phyloP scores from a whole-genome alignment of 1,140 invertebrate species.

The Caenorhabditis tropicalis region DNA sequence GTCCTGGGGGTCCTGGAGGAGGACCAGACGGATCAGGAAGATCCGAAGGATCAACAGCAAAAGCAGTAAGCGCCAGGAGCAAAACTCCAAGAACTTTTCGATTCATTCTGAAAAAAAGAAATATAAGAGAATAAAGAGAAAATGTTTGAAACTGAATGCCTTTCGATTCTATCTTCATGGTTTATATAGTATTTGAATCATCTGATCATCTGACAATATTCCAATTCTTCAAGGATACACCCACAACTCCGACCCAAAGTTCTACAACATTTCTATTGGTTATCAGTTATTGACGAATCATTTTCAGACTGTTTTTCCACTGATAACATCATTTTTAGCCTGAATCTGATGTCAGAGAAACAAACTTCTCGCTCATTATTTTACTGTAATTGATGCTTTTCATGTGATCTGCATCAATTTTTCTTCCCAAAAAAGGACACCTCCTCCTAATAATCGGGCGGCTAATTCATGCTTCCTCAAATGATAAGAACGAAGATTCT shows the following conservation, averaged over 20 bases:
- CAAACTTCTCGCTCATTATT: neutral
- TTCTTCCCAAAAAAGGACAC: neutral
- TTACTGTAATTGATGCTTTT: neutral
- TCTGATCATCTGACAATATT: neutral
- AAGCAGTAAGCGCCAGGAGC: neutral
- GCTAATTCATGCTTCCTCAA: no score
- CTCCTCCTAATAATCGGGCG: no score
- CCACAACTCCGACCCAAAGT: constrained; percentile 16
- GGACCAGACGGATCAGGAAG: neutral
- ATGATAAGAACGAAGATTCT: neutral
- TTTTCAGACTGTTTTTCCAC: constrained; percentile 19
- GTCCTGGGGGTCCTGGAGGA: neutral
- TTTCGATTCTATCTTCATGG: neutral
- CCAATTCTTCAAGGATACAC: neutral
- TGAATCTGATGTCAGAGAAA: neutral
- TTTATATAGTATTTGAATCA: neutral
- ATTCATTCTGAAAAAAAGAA: neutral
- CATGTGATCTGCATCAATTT: constrained; percentile 1
- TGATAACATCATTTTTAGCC: neutral
- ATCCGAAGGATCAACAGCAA: neutral
- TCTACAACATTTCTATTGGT: neutral
- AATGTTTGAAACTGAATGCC: neutral
- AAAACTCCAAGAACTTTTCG: constrained; percentile 16
- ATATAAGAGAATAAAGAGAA: neutral
- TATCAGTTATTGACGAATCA: constrained; percentile 15